Evolutionary conservation across 2,888 invertebrate genomes (phyloP), one percentile per base, ranked within the genome.

Genomic region (Drosophila suboccidentalis): DNA sequence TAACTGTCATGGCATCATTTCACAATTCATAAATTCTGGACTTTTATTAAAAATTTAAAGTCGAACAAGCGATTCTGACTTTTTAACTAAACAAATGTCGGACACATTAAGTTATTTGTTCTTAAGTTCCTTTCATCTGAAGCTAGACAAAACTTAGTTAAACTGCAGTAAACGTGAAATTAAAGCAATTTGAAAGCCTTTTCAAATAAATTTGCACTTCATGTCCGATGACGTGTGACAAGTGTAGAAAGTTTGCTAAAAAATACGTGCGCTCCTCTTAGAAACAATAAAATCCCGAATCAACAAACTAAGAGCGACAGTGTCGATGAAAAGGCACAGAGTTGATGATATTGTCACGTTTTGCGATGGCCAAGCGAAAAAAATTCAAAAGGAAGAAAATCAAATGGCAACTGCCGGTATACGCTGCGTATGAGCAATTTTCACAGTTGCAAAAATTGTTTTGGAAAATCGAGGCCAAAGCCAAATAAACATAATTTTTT

Each of bases 331-430:
- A 69, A 63, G 57, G 50, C 50, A 38, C 65, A 38, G 47, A 67
- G 65, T 73, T 71, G 79, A 84, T 89, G 84, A 87, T 87, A 89
- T 87, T 84, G 86, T 86, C 89, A 89, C 89, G 89, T 86, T 70
- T 63, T 63, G 54, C 41, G 39, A 29, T 34, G 19, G 53, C n/a
- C 36, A 15, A 10, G 10, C 17, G 22, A 47, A 26, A 44, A 34
- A 54, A 51, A 8, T 29, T 36, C 9, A 53, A 44, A 43, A 47
- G 39, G 26, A 15, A 19, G n/a, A 57, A 15, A 15, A 38, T 19
- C 53, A 26, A 26, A 26, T 29, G 36, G 9, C n/a, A 43, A 46
- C 49, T 19, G 15, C n/a, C 41, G 38, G 49, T 64, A 34, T 46
- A 69, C 75, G 63, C 65, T 60, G 80, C 88, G 85, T 86, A 80